Evolutionary conservation across 2,113 vertebrate species (phyloP).

Genomic region (Trochalopteron elliotii): DNA sequence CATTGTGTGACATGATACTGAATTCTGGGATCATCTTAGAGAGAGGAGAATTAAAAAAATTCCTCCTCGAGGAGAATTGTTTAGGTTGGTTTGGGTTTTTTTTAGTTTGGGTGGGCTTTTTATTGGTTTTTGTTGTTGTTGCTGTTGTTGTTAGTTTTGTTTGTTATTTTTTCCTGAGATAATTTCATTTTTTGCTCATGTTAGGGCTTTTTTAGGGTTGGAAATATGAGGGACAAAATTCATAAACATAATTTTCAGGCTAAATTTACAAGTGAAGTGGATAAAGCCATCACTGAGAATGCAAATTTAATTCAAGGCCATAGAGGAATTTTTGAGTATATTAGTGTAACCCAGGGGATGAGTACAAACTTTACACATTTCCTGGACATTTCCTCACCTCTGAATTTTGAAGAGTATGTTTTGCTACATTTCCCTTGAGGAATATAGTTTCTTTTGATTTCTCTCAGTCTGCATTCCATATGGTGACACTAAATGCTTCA

Average conservation of each 20-base stretch:
- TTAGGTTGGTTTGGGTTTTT: not conserved
- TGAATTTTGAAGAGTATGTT: not conserved
- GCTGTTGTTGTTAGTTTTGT: not conserved
- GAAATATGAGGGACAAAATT: not conserved
- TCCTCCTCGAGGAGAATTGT: not conserved
- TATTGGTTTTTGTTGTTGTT: not conserved
- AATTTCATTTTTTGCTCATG: not conserved
- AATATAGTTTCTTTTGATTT: not conserved
- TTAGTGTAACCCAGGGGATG: not conserved
- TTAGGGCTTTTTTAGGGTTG: not conserved
- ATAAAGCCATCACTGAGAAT: not conserved
- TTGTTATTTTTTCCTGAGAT: not conserved
- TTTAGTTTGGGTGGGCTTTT: not conserved
- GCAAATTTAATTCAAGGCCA: not conserved
- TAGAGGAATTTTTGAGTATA: not conserved
- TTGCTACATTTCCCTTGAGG: not conserved
- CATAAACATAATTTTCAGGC: accelerated
- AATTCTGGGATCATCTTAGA: not conserved
- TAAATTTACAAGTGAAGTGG: not conserved
- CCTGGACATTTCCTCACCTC: not conserved
- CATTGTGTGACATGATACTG: not conserved
- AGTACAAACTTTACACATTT: not conserved
- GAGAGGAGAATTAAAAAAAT: not conserved
- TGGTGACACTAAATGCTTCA: not conserved
- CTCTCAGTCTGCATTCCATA: not conserved